These are phyloP conservation scores for Holotrichia oblita DNA, from an alignment of 1,140 invertebrate genomes.

Conservation along the genomic window DNA sequence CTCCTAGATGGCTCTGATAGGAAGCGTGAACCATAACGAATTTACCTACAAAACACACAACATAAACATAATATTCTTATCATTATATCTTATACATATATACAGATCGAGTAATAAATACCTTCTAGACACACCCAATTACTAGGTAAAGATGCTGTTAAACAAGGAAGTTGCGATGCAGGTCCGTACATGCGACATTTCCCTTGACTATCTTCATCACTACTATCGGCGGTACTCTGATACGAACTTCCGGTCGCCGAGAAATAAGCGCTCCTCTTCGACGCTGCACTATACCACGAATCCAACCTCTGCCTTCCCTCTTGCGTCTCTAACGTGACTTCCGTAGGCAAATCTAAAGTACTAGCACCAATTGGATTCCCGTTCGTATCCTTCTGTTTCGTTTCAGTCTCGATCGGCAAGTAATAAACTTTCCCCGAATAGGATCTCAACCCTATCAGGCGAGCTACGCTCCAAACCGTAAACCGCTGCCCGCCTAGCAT, in stretches of 20 bases:
- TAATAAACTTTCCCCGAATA: constrained; percentile 78
- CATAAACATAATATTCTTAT: background rate
- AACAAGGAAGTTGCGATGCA: constrained; percentile 73
- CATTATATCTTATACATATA: background rate
- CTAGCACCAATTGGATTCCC: constrained; percentile 2
- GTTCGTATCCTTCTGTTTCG: constrained; percentile 27
- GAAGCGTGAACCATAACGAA: constrained; percentile 90
- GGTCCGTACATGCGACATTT: constrained; percentile 73
- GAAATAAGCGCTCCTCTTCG: constrained; percentile 77
- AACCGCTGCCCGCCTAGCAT: constrained; percentile 91
- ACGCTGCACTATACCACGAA: constrained; percentile 82
- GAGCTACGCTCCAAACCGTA: constrained; percentile 88
- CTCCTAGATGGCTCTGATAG: constrained; percentile 87
- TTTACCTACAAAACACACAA: constrained; percentile 59
- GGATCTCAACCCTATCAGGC: constrained; percentile 76
- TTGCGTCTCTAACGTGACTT: constrained; percentile 54
- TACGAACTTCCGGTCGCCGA: constrained; percentile 79
- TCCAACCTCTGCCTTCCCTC: constrained; percentile 70
- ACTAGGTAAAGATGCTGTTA: constrained; percentile 77
- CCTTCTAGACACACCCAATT: constrained; percentile 84
- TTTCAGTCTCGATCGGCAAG: constrained; percentile 62
- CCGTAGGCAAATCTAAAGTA: constrained; percentile 26
- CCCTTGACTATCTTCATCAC: constrained; percentile 61
- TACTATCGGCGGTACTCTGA: constrained; percentile 69
- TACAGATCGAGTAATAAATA: background rate